A percentile compares a stretch with the other conserved stretches of the same genome.
phyloP scores from a whole-genome alignment of 2,113 vertebrate genomes.

The Grus americana region DNA sequence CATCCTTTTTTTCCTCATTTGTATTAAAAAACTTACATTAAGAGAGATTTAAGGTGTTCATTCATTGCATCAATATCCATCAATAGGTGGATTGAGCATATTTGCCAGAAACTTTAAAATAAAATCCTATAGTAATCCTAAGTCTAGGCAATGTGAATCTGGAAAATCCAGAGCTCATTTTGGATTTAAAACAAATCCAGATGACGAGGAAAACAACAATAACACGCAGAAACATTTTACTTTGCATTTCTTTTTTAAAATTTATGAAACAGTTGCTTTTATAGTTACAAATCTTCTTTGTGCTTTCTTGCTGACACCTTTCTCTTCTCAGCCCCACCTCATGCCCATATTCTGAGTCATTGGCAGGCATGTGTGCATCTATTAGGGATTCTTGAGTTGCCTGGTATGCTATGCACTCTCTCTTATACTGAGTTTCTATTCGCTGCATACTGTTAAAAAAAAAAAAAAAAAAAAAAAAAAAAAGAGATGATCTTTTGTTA shows the following conservation, averaged over 20 bases:
- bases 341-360: neutral
- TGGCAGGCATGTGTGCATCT: neutral
- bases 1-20: neutral
- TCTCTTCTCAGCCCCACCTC: conserved; percentile 6
- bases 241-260: neutral
- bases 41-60: neutral
- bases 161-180: neutral
- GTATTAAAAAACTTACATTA: neutral
- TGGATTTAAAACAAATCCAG: neutral
- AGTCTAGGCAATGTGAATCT: neutral
- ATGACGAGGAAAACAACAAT: neutral
- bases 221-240: neutral
- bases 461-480: too few relatives aligned
- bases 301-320: neutral
- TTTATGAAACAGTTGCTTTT: neutral
- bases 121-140: neutral
- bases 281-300: neutral
- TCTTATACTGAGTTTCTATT: neutral
- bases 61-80: neutral
- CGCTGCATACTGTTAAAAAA: neutral
- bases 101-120: neutral
- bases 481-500: neutral
- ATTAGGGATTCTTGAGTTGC: neutral
- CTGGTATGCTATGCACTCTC: neutral
- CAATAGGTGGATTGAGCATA: neutral